Conservation (phyloP, 1,140 invertebrate genomes). For the Sarcophaga peregrina region DNA sequence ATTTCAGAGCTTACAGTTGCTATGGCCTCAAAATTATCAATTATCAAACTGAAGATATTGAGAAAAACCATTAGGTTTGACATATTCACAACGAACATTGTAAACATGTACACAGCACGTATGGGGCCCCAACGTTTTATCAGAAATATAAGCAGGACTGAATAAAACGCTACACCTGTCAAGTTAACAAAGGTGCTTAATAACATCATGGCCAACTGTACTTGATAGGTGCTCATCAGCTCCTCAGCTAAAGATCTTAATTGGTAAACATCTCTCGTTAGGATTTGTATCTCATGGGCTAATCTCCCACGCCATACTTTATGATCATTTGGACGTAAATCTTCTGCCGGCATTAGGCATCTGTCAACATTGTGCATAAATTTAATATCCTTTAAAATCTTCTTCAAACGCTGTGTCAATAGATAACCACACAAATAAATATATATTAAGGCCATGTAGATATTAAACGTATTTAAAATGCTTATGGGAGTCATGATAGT, state of each 20-base stretch:
- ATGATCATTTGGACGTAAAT: not conserved
- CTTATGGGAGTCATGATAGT: too few species aligned
- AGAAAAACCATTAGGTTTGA: not conserved
- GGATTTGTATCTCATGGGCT: not conserved
- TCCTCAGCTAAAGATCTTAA: not conserved
- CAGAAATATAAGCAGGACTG: too few species aligned
- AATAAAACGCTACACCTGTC: not conserved
- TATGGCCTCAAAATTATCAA: not conserved
- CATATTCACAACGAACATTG: too few species aligned
- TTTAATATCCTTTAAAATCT: not conserved
- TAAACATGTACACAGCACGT: too few species aligned
- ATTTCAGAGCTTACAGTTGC: not conserved
- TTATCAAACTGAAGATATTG: not conserved
- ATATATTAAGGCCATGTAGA: not conserved
- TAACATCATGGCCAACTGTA: not conserved
- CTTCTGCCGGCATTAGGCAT: not conserved
- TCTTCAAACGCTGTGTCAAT: not conserved
- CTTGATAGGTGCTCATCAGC: not conserved
- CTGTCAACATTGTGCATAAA: not conserved
- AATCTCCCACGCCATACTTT: not conserved
- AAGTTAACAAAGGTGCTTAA: not conserved
- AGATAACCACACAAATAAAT: not conserved
- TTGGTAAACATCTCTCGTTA: not conserved
- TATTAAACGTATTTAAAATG: not conserved
- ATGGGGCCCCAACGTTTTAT: too few species aligned